Evolutionary conservation across 2,797 vertebrate genomes (phyloP).

Genomic region (Parotocinclus haroldoi): DNA sequence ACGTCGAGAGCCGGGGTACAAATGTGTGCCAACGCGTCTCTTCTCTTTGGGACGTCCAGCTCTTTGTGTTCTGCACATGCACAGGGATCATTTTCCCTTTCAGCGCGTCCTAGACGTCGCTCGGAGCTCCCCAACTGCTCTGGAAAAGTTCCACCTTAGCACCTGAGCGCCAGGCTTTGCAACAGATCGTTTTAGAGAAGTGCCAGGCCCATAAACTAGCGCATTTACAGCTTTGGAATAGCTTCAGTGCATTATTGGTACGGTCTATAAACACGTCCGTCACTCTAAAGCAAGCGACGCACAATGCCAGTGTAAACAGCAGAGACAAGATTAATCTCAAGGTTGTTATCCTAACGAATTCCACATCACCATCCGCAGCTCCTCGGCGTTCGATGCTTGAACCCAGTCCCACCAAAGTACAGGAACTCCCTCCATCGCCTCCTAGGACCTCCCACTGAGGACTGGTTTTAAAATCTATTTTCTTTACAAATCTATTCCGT

Average conservation of each 20-base stretch:
- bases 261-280: conserved; percentile 24
- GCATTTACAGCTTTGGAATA: conserved; percentile 2
- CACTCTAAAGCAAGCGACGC: background rate
- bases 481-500: no score
- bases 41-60: no score
- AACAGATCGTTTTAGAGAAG: background rate
- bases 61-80: background rate
- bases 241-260: conserved; percentile 2
- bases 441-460: no score
- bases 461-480: no score
- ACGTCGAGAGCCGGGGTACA: no score
- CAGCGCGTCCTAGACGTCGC: conserved; percentile 14
- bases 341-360: conserved; percentile 1
- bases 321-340: background rate
- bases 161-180: conserved; percentile 17
- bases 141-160: conserved; percentile 10
- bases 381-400: background rate
- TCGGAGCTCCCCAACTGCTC: conserved; percentile 1
- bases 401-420: no score
- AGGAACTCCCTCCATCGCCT: no score
- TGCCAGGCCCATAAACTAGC: background rate
- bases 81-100: background rate
- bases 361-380: conserved; percentile 6
- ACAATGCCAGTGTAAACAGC: conserved; percentile 6
- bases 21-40: no score